These are phyloP conservation scores for Pristionchus exspectatus DNA, from an alignment of 2,888 invertebrate species.

Conservation along the genomic window DNA sequence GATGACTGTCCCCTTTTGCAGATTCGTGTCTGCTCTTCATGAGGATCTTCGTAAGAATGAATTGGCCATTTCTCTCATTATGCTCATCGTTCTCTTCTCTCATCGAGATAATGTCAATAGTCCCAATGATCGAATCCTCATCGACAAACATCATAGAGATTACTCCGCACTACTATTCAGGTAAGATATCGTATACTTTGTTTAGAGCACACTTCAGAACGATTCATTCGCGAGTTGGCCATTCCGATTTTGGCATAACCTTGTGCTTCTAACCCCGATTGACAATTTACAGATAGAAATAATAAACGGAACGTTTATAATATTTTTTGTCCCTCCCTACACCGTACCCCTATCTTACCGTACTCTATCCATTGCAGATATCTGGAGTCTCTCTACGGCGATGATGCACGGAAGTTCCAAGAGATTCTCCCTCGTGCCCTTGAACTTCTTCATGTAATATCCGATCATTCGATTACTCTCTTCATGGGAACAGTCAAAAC, in stretches of 20 bases:
- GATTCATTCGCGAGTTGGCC: too few relatives aligned
- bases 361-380: slow-evolving; percentile 66
- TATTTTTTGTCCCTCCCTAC: too few relatives aligned
- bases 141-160: slow-evolving; percentile 58
- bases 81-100: slow-evolving; percentile 72
- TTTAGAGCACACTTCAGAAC: too few relatives aligned
- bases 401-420: slow-evolving; percentile 66
- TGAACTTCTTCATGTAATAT: slow-evolving; percentile 67
- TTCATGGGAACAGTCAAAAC: slow-evolving; percentile 72
- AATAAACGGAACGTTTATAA: too few relatives aligned
- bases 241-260: too few relatives aligned
- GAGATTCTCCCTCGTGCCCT: slow-evolving; percentile 68
- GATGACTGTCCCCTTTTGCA: slow-evolving; percentile 54
- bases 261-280: too few relatives aligned
- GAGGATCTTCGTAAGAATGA: slow-evolving; percentile 73
- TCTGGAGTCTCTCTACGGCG: slow-evolving; percentile 74
- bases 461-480: slow-evolving; percentile 68
- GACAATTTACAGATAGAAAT: too few relatives aligned
- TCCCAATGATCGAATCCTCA: slow-evolving; percentile 48
- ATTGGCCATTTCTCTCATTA: slow-evolving; percentile 72
- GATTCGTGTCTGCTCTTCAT: slow-evolving; percentile 72
- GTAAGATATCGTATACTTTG: slow-evolving; percentile 53
- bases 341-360: not conserved
- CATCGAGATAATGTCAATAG: slow-evolving; percentile 50
- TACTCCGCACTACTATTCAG: slow-evolving; percentile 63